Evolutionary conservation across 2,113 vertebrate genomes (phyloP).

Genomic region (Coptodon bakossiorum): DNA sequence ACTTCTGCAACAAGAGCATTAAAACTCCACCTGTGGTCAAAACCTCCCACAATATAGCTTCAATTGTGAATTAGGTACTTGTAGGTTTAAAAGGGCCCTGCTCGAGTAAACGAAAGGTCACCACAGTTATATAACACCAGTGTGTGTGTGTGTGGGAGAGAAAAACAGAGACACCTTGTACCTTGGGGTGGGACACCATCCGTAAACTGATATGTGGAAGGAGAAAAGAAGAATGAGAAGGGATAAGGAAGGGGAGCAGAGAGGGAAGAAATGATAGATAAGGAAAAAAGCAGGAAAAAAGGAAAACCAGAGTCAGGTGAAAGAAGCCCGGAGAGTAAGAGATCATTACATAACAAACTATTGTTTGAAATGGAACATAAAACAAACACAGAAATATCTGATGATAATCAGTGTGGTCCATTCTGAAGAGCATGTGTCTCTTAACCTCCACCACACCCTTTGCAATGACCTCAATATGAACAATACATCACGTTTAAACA

Average conservation of each 20-base stretch:
- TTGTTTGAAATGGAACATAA: neutral
- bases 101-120: neutral
- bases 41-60: neutral
- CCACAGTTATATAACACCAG: neutral
- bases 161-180: neutral
- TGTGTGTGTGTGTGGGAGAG: neutral
- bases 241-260: neutral
- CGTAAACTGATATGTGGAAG: constrained; percentile 18
- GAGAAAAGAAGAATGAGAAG: neutral
- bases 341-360: neutral
- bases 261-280: neutral
- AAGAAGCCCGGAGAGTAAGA: neutral
- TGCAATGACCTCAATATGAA: neutral
- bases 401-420: neutral
- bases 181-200: neutral
- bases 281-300: neutral
- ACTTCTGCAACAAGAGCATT: neutral
- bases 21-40: neutral
- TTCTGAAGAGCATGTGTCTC: neutral
- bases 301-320: neutral
- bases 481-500: neutral
- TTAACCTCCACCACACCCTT: neutral
- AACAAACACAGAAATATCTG: neutral
- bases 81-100: neutral
- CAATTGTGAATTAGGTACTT: neutral